Conservation (phyloP, 2,113 vertebrate species). For the Jacana jacana region DNA sequence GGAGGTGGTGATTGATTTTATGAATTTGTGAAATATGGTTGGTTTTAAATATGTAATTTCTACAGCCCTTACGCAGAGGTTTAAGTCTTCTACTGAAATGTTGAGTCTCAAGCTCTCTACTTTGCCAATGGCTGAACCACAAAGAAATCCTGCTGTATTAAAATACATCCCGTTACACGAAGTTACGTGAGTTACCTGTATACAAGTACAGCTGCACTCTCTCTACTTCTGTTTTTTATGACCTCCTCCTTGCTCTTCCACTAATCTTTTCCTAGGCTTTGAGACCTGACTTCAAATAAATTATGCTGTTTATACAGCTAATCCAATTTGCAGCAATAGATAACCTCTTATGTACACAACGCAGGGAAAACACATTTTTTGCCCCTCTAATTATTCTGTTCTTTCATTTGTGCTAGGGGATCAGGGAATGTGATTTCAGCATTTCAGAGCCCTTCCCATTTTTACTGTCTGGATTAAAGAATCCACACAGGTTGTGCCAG, state of each 20-base stretch:
- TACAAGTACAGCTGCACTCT: background rate
- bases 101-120: background rate
- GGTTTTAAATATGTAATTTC: background rate
- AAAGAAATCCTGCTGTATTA: background rate
- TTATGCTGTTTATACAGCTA: slow-evolving; percentile 18
- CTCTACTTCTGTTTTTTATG: background rate
- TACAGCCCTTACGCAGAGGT: background rate
- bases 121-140: background rate
- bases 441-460: background rate
- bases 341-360: background rate
- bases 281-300: slow-evolving; percentile 3
- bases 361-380: background rate
- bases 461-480: background rate
- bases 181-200: background rate
- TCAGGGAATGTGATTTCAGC: background rate
- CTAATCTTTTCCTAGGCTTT: background rate
- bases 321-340: slow-evolving; percentile 16
- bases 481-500: background rate
- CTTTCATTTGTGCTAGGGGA: background rate
- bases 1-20: background rate
- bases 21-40: background rate
- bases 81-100: background rate
- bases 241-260: background rate
- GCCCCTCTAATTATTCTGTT: background rate
- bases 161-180: background rate